Evolutionary conservation across 2,797 vertebrate genomes (phyloP).

Genomic region (Tarsius wallacei): DNA sequence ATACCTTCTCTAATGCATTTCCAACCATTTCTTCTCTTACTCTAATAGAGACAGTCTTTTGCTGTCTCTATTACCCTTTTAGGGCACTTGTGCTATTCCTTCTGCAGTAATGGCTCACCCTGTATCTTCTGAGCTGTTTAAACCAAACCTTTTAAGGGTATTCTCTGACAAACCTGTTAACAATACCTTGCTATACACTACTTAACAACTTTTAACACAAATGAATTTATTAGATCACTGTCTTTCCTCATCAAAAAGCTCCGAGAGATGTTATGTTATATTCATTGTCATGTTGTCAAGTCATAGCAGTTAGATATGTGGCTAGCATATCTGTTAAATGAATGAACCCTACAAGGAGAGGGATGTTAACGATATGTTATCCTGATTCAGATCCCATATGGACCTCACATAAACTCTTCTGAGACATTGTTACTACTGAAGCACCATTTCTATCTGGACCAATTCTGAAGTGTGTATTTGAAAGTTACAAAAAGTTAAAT

Average conservation of each 20-base stretch:
- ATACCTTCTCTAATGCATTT: not conserved
- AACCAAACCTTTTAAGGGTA: not conserved
- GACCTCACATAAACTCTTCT: not conserved
- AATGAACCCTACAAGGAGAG: not conserved
- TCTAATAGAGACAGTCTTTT: not conserved
- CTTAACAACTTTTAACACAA: constrained; percentile 19
- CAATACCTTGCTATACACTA: not conserved
- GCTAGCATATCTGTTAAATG: not conserved
- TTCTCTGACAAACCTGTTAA: not conserved
- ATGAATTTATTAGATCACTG: not conserved
- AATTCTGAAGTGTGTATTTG: not conserved
- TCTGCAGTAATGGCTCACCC: not conserved
- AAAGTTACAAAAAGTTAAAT: not conserved
- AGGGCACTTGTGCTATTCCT: not conserved
- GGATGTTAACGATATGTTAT: not conserved
- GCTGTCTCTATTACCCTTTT: not conserved
- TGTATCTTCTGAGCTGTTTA: not conserved
- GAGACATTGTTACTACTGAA: not conserved
- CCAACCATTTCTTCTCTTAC: not conserved
- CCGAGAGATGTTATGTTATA: not conserved
- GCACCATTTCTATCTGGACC: not conserved
- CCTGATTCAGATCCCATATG: not conserved
- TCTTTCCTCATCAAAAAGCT: not conserved
- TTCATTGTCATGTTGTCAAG: not conserved
- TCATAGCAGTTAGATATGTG: not conserved